Conservation (phyloP, 1,140 invertebrate genomes). For the Oreohelix idahoensis region DNA sequence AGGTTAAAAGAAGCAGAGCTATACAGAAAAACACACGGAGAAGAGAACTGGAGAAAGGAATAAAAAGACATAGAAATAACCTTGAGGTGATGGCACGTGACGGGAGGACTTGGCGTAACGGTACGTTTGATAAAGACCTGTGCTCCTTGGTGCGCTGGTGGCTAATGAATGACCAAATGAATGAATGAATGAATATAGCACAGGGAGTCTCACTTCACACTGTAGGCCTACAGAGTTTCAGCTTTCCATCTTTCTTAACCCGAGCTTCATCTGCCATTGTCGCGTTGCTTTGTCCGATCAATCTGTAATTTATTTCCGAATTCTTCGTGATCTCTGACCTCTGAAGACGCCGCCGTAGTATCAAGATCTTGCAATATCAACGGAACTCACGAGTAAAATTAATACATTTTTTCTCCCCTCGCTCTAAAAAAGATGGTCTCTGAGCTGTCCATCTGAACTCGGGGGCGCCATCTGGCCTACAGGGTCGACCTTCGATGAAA, state of each 20-base stretch:
- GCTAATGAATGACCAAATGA: too few species aligned
- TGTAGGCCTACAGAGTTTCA: too few species aligned
- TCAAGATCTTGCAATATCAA: neutral
- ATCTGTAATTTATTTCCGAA: neutral
- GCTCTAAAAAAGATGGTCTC: neutral
- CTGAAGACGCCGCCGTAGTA: neutral
- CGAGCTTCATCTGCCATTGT: neutral
- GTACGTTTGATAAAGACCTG: too few species aligned
- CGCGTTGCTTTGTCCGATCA: neutral
- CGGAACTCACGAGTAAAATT: neutral
- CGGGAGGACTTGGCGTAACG: too few species aligned
- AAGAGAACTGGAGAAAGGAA: too few species aligned
- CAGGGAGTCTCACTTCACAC: too few species aligned
- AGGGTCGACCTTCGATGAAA: conserved; percentile 17
- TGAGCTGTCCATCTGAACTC: conserved; percentile 12
- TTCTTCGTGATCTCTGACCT: neutral
- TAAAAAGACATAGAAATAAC: too few species aligned
- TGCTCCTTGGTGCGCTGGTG: too few species aligned
- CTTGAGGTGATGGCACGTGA: too few species aligned
- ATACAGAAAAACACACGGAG: too few species aligned
- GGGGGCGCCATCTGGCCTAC: conserved; percentile 14
- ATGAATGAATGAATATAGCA: too few species aligned
- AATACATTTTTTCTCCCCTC: neutral
- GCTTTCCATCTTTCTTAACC: neutral
- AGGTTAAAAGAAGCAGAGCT: too few species aligned